Conservation (phyloP, 2,888 invertebrate genomes). For the Thecophora atra region DNA sequence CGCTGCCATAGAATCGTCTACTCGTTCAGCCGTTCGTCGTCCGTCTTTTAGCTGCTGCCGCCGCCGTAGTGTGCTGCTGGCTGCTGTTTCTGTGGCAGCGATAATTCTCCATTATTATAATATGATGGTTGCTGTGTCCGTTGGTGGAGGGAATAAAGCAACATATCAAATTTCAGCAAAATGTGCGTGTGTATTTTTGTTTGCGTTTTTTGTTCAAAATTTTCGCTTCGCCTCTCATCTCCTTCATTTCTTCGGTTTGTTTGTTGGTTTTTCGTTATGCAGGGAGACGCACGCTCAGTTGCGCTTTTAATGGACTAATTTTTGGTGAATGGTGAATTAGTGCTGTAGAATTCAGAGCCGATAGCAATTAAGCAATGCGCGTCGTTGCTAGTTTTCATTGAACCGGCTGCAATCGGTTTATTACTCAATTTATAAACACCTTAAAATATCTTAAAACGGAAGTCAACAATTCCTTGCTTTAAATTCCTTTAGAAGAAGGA, state of each 20-base stretch:
- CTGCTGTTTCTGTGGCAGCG: slow-evolving; percentile 38
- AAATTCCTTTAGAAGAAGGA: background rate
- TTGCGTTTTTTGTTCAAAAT: slow-evolving; percentile 19
- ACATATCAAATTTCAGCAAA: slow-evolving; percentile 43
- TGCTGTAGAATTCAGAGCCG: too few species aligned
- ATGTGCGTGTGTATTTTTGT: slow-evolving; percentile 39
- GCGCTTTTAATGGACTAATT: slow-evolving; percentile 8
- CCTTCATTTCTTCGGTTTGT: slow-evolving; percentile 25
- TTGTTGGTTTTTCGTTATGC: background rate
- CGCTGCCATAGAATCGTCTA: slow-evolving; percentile 24
- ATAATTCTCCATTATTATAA: slow-evolving; percentile 38
- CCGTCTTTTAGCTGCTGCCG: slow-evolving; percentile 19
- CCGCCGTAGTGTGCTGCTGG: slow-evolving; percentile 8
- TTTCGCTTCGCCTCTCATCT: slow-evolving; percentile 22
- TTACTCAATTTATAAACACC: too few species aligned
- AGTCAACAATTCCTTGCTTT: too few species aligned
- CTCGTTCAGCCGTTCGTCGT: background rate
- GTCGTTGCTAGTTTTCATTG: background rate
- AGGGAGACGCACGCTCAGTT: slow-evolving; percentile 27
- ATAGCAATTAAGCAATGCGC: too few species aligned
- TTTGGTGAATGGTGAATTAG: background rate
- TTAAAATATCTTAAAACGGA: too few species aligned
- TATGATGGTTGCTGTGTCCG: slow-evolving; percentile 32
- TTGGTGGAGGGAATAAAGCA: slow-evolving; percentile 40
- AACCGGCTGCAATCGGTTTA: background rate